A percentile compares a stretch with the other conserved stretches of the same genome.
These are phyloP conservation scores for Hybognathus amarus DNA, from an alignment of 2,797 vertebrate species.

Conservation along the genomic window DNA sequence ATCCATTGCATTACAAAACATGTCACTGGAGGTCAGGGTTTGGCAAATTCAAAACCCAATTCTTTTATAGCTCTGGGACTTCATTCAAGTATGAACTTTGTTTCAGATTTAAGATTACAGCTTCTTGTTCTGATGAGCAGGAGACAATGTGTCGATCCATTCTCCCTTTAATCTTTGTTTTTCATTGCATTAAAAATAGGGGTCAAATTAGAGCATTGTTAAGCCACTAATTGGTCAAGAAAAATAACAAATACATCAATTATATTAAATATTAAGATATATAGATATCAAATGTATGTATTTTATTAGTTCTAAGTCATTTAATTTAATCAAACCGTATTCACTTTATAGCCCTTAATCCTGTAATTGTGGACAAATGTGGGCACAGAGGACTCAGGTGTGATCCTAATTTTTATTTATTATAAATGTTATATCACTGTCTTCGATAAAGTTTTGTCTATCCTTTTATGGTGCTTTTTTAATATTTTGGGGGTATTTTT, in stretches of 20 bases:
- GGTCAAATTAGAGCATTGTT: no score
- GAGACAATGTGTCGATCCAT: background rate
- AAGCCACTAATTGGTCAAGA: background rate
- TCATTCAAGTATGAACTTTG: background rate
- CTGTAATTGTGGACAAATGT: no score
- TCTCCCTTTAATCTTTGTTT: background rate
- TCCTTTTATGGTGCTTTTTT: no score
- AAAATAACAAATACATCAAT: background rate
- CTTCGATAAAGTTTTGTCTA: no score
- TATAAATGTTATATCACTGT: no score
- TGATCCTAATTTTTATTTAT: no score
- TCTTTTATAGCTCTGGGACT: background rate
- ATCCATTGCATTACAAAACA: background rate
- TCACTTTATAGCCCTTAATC: no score
- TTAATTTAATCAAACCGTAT: no score
- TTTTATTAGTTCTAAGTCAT: background rate
- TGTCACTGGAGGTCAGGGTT: background rate
- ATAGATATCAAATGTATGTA: background rate
- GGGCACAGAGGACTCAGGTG: no score
- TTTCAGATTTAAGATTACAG: background rate
- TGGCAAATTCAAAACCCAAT: background rate
- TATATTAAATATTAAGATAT: background rate
- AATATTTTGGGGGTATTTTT: no score
- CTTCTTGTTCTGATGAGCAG: background rate
- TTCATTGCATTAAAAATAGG: background rate